These are phyloP conservation scores for Stegana nigrithorax DNA, from an alignment of 2,888 invertebrate species.

Conservation along the genomic window DNA sequence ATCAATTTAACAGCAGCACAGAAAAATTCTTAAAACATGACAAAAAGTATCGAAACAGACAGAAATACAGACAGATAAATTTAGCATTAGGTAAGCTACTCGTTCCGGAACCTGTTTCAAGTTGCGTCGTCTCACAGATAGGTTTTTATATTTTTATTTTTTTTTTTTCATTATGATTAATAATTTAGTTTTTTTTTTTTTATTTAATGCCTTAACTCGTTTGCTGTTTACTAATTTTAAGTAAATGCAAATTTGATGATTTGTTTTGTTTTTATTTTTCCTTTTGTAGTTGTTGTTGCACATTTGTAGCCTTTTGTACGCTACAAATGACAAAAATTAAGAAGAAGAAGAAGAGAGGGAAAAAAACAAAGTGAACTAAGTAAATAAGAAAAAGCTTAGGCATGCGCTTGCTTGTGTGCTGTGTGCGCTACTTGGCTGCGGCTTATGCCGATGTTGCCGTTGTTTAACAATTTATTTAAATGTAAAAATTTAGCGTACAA, in stretches of 20 bases:
- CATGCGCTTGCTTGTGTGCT: not conserved
- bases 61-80: too few relatives aligned
- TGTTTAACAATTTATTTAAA: too few relatives aligned
- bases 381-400: not conserved
- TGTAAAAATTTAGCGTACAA: conserved; percentile 21
- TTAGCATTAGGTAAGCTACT: conserved; percentile 3
- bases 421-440: not conserved
- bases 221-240: conserved; percentile 13
- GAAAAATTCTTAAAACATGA: not conserved
- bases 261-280: not conserved
- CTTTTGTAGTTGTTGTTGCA: too few relatives aligned
- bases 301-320: too few relatives aligned
- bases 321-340: too few relatives aligned
- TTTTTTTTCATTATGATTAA: conserved; percentile 4
- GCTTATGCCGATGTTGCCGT: not conserved
- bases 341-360: not conserved
- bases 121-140: not conserved
- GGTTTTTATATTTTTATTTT: conserved; percentile 7
- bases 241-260: conserved; percentile 7
- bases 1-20: too few relatives aligned
- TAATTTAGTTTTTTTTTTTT: conserved; percentile 7
- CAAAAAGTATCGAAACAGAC: too few relatives aligned
- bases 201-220: too few relatives aligned
- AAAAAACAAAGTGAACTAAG: not conserved
- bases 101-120: not conserved